Base-by-base conservation (phyloP, 2,797 vertebrate species). In the Manis crassicaudata region DNA sequence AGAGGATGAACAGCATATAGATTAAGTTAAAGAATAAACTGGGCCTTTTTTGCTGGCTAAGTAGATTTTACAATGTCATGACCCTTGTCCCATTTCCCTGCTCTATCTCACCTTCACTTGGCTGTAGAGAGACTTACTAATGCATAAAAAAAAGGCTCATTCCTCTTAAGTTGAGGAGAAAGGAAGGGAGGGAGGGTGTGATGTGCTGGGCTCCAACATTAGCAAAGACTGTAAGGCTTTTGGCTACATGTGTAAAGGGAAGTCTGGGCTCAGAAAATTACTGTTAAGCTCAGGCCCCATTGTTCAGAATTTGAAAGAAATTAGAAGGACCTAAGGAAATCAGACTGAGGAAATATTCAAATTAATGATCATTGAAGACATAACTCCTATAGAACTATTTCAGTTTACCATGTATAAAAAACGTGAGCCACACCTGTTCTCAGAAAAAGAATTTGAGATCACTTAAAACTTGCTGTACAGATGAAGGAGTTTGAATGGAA, bases 301-400 rank as follows among this genome's bases (percentile, higher is more conserved):
- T 77, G 63, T 65, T 50, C 37, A 77, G 25, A 65, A 50, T 93
- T 79, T 73, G 62, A 75, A 91, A 93, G 43, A 67, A 90, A 87
- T 83, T 75, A 60, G 37, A 89, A 97, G 29, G 58, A 62, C 7
- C 25, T 77, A 37, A 87, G 62, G n/a, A 90, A 96, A 60, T 73
- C 29, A 58, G 20, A 60, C 67, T 73, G 14, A 23, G 27, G 23
- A 84, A 88, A 73, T 56, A 62, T 27, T 60, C n/a, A 90, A 43
- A 60, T 90, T 79, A 56, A 80, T 70, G 21, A 83, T 67, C 18
- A 43, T 35, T 63, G 27, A 76, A 79, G 94, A 50, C 52, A 3
- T 76, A 72, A 67, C 37, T 85, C 65, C 75, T 93, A 67, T 68
- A 8, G 21, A 1, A 56, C 52, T 56, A 29, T 60, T 93, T 56